phyloP scores from a whole-genome alignment of 1,140 invertebrate species.

The Lordiphosa clarofinis region DNA sequence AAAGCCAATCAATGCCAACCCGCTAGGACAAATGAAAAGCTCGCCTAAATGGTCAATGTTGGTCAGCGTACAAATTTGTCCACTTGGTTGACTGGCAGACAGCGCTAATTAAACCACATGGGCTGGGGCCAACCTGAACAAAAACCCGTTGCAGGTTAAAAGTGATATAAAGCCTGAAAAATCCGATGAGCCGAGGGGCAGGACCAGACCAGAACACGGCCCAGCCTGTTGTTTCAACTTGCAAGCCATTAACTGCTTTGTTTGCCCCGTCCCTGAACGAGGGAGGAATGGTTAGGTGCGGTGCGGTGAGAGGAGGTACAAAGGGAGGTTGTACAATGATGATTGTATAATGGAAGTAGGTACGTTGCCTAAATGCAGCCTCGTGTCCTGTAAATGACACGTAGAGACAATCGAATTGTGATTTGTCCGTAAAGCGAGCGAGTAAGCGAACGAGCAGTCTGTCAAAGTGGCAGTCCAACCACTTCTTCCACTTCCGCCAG shows the following conservation, averaged over 20 bases:
- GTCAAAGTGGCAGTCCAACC: slow-evolving; percentile 51
- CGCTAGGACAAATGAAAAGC: slow-evolving; percentile 28
- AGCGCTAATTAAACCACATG: slow-evolving; percentile 70
- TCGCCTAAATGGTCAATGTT: slow-evolving; percentile 58
- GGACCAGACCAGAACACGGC: not conserved
- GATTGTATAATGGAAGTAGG: slow-evolving; percentile 63
- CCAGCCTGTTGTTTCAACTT: slow-evolving; percentile 42
- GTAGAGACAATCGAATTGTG: slow-evolving; percentile 73
- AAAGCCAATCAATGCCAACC: slow-evolving; percentile 29
- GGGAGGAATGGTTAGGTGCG: too few species aligned
- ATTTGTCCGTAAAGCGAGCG: slow-evolving; percentile 39
- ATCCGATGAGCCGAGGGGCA: slow-evolving; percentile 24
- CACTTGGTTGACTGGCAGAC: slow-evolving; percentile 61
- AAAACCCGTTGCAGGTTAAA: slow-evolving; percentile 28
- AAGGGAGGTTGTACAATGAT: slow-evolving; percentile 23
- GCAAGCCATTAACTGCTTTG: slow-evolving; percentile 66
- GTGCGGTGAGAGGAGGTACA: not conserved
- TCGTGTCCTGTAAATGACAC: slow-evolving; percentile 67
- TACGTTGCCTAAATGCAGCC: slow-evolving; percentile 52
- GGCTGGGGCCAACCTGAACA: not conserved
- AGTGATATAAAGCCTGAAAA: slow-evolving; percentile 60
- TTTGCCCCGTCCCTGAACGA: slow-evolving; percentile 15
- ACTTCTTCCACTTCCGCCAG: slow-evolving; percentile 23
- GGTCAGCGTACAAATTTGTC: slow-evolving; percentile 53
- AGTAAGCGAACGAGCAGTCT: slow-evolving; percentile 26